Conservation (phyloP, 2,888 invertebrate genomes). For the Dynastes maya region DNA sequence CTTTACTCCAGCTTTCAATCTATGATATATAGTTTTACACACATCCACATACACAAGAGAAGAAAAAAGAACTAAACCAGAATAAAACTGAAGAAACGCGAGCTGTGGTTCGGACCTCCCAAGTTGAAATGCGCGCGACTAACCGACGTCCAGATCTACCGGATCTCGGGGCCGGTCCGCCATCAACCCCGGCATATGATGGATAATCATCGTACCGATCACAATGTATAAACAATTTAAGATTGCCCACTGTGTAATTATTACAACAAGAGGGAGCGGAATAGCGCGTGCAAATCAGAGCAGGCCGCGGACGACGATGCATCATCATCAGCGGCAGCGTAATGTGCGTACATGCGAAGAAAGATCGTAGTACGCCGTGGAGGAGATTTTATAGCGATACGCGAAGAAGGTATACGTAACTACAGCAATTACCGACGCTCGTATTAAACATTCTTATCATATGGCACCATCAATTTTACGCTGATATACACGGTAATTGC, state of each 20-base stretch:
- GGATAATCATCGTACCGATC: conserved; percentile 54
- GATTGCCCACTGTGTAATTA: conserved; percentile 47
- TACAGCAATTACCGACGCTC: conserved; percentile 34
- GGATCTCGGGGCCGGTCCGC: conserved; percentile 47
- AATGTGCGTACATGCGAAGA: not conserved
- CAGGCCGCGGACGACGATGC: not conserved
- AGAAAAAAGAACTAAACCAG: conserved; percentile 59
- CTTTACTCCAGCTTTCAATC: conserved; percentile 55
- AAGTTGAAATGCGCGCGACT: conserved; percentile 60
- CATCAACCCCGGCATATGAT: conserved; percentile 52
- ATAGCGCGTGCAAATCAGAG: conserved; percentile 38
- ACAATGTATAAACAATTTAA: conserved; percentile 49
- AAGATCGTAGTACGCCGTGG: conserved; percentile 6
- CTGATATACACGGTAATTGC: conserved; percentile 36
- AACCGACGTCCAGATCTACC: conserved; percentile 51
- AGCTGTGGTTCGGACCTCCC: conserved; percentile 63
- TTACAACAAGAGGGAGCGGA: conserved; percentile 5
- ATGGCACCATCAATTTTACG: conserved; percentile 44
- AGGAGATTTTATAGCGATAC: conserved; percentile 20
- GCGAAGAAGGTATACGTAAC: conserved; percentile 13
- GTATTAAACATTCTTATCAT: conserved; percentile 47
- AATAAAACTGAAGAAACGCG: conserved; percentile 64
- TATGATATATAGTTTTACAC: conserved; percentile 61
- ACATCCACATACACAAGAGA: conserved; percentile 10
- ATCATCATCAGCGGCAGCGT: not conserved